Evolutionary conservation across 2,797 vertebrate species (phyloP).

Genomic region (Anableps anableps): DNA sequence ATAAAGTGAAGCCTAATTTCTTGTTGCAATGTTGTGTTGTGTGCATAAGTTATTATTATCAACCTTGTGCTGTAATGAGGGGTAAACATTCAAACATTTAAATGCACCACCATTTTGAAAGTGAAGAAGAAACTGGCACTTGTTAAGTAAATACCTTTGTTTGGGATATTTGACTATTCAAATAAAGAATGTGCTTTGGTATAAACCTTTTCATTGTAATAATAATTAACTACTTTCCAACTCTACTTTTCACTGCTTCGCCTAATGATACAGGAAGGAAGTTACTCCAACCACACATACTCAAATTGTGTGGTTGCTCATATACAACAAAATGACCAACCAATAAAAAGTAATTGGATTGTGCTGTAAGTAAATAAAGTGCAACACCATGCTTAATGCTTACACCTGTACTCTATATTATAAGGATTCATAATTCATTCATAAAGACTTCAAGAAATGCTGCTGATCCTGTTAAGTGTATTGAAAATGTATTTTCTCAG

Average conservation of each 20-base stretch:
- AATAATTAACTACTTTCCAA: neutral
- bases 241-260: neutral
- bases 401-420: neutral
- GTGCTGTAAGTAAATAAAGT: neutral
- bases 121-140: conserved; percentile 9
- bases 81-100: conserved; percentile 51
- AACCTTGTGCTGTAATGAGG: conserved; percentile 69
- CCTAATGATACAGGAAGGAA: neutral
- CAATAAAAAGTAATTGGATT: neutral
- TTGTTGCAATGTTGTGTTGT: conserved; percentile 61
- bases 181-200: neutral
- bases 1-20: conserved; percentile 81
- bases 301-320: neutral
- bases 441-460: neutral
- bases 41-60: conserved; percentile 75
- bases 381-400: neutral
- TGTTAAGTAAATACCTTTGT: conserved; percentile 18
- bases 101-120: conserved; percentile 60
- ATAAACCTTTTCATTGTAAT: neutral
- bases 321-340: neutral
- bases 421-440: neutral
- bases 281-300: neutral
- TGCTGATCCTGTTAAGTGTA: neutral
- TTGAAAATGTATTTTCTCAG: neutral
- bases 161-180: too few species aligned